Evolutionary conservation across 37 sponge, comb jelly and placozoan genomes (phyloP).

Genomic region (Hormiphora californensis): DNA sequence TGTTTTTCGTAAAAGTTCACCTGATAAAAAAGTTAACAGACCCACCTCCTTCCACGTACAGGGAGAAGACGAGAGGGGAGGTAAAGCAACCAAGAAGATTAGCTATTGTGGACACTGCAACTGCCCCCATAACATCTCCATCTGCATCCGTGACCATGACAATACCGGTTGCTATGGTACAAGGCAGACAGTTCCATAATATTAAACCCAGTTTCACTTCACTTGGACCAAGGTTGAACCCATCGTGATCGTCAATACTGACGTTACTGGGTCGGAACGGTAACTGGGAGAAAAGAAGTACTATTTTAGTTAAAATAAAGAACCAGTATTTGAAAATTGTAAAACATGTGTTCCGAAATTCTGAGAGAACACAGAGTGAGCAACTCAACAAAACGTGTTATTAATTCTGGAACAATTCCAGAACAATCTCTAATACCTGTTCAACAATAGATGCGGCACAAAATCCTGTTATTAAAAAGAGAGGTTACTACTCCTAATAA

Average conservation of each 20-base stretch:
- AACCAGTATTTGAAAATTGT: not conserved
- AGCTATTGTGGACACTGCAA: constrained; percentile 25
- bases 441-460: not conserved
- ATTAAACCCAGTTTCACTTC: constrained; percentile 24
- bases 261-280: not conserved
- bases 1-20: too few relatives aligned
- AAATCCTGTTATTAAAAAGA: not conserved
- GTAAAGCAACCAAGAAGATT: not conserved
- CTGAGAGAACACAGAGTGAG: not conserved
- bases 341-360: not conserved
- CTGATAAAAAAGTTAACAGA: not conserved
- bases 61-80: constrained; percentile 28
- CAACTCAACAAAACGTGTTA: not conserved
- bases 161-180: constrained; percentile 49
- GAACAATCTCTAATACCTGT: too few relatives aligned
- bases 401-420: not conserved
- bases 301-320: not conserved
- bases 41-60: constrained; percentile 20
- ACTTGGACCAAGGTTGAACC: constrained; percentile 4
- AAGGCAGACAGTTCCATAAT: constrained; percentile 10
- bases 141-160: constrained; percentile 49
- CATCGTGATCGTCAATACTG: too few relatives aligned
- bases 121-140: constrained; percentile 17
- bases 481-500: not conserved
- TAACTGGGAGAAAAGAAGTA: not conserved